Conservation (phyloP, 1,140 invertebrate species). For the Pygmarrhopalites habei region DNA sequence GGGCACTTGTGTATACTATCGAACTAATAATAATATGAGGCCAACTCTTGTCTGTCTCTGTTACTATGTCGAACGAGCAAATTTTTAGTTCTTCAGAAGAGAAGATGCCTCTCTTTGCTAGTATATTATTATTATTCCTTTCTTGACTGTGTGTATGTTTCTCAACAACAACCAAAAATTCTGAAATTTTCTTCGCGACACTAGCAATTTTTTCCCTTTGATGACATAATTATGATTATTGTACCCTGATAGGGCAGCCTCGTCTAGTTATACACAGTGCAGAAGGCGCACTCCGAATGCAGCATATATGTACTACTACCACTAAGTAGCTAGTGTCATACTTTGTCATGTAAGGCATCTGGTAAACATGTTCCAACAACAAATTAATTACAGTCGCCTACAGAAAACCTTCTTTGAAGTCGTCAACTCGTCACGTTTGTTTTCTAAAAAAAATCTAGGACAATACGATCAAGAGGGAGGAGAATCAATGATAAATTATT, state of each 20-base stretch:
- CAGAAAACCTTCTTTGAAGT: no score
- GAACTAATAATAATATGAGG: not conserved
- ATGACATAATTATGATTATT: not conserved
- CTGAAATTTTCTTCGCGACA: not conserved
- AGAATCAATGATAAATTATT: no score
- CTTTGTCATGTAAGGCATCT: not conserved
- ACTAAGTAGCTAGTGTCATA: not conserved
- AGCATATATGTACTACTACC: not conserved
- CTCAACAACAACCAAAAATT: not conserved
- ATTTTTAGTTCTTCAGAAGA: no score
- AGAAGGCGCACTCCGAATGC: conserved; percentile 2
- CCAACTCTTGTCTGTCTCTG: not conserved
- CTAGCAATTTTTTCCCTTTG: not conserved
- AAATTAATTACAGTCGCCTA: no score
- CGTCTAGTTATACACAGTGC: not conserved
- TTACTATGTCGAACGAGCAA: no score
- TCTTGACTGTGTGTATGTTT: no score
- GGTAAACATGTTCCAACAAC: no score
- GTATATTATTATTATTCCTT: no score
- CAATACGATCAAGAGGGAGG: no score
- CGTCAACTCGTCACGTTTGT: no score
- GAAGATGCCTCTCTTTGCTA: no score
- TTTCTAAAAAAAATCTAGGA: no score
- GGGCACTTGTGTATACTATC: not conserved
- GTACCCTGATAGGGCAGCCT: not conserved